A percentile compares a stretch with the other conserved stretches of the same genome.
These are phyloP conservation scores for Erpobdella octoculata DNA, from an alignment of 2,888 invertebrate genomes.

Conservation along the genomic window DNA sequence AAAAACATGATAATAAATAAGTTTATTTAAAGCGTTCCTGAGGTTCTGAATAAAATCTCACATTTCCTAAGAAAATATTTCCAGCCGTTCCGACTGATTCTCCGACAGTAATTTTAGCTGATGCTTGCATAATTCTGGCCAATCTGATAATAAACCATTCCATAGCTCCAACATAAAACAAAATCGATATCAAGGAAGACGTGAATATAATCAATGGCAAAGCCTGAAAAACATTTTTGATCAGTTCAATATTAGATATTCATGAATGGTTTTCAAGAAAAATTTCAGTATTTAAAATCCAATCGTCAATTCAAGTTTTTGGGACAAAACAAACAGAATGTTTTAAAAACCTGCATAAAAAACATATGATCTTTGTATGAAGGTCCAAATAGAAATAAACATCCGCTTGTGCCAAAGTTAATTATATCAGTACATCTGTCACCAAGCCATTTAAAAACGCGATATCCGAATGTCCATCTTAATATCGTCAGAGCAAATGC, in stretches of 20 bases:
- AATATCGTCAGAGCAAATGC: conserved; percentile 55
- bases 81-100: conserved; percentile 87
- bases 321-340: too few species aligned
- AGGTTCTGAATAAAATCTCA: too few species aligned
- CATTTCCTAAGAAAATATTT: conserved; percentile 88
- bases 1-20: too few species aligned
- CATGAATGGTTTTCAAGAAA: too few species aligned
- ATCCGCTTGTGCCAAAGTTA: conserved; percentile 57
- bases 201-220: conserved; percentile 85
- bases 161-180: conserved; percentile 76
- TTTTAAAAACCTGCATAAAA: conserved; percentile 81
- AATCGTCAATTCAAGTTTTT: too few species aligned
- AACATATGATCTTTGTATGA: conserved; percentile 58
- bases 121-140: conserved; percentile 64
- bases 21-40: too few species aligned
- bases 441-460: conserved; percentile 60
- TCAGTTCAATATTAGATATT: too few species aligned
- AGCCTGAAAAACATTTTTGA: conserved; percentile 50
- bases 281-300: too few species aligned
- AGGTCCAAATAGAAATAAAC: conserved; percentile 71
- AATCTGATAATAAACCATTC: conserved; percentile 73
- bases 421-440: conserved; percentile 37
- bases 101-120: conserved; percentile 80
- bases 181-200: conserved; percentile 75
- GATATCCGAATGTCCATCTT: conserved; percentile 42